Base-by-base conservation (phyloP, 2,113 vertebrate species). In the Pristiophorus japonicus region DNA sequence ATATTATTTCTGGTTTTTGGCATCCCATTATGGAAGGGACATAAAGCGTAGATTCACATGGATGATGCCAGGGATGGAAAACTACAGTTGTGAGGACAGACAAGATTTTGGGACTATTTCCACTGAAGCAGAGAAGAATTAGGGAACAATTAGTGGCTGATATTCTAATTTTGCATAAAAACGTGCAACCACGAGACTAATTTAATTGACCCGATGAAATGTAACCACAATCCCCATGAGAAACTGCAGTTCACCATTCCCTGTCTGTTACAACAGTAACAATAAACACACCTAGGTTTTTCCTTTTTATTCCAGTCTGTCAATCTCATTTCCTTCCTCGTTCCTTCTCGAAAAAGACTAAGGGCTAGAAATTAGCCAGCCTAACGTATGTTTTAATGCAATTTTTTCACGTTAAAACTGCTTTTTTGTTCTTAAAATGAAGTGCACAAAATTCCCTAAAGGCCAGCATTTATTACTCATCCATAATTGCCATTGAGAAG, bases 131-230 rank as follows among this genome's bases (percentile, higher is more conserved):
- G 75, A 20, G 42, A 75, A n/a, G 73, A 67, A n/a, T n/a, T n/a
- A 45, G 42, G 16, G 47, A 12, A 88, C 85, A 55, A 0, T 6
- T 38, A 62, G 16, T 62, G 59, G 59, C 51, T 92, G 16, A 47
- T 92, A 63, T 63, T 92, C 59, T 38, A 63, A 63, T 63, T 88
- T 62, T 92, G n/a, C n/a, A n/a, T n/a, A n/a, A n/a, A n/a, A n/a
- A n/a, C n/a, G n/a, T n/a, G 88, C 30, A 62, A 91, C 51, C 0
- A 38, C 30, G 12, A n/a, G 55, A 91, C 55, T 27, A 34, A 55
- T 55, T 88, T n/a, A 92, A 38, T n/a, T 62, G 18, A 62, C 14
- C 18, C 63, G 34, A n/a, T 85, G 42, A 5, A 51, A 51, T 88
- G 85, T 55, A 8, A 88, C 0, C 85, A 55, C 24, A 88, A 88